Evolutionary conservation across 2,888 invertebrate genomes (phyloP).

Genomic region (Habrosyne pyritoides): DNA sequence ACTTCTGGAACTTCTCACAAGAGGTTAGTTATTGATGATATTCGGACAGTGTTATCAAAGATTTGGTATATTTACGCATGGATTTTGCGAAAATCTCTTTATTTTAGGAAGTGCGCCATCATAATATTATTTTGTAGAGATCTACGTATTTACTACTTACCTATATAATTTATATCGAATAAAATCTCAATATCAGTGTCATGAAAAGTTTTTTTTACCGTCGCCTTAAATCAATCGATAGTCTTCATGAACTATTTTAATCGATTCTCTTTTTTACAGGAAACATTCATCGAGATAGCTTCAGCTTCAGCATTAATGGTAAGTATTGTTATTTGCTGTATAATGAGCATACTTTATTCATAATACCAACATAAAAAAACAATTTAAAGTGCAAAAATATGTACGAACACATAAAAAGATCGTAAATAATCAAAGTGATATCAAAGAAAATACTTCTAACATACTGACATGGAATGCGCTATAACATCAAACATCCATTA

Average conservation of each 20-base stretch:
- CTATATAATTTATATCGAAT: no score
- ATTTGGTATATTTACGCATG: no score
- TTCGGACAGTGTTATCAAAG: background rate
- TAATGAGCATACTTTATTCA: slow-evolving; percentile 2
- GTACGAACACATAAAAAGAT: background rate
- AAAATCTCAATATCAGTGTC: no score
- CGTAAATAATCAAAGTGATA: background rate
- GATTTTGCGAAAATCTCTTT: no score
- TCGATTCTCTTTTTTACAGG: slow-evolving; percentile 55
- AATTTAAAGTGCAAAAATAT: background rate
- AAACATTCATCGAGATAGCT: slow-evolving; percentile 54
- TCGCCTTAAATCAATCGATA: background rate
- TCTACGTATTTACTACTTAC: no score
- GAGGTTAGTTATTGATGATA: slow-evolving; percentile 48
- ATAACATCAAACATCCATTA: slow-evolving; percentile 6
- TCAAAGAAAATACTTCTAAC: background rate
- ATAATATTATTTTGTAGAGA: no score
- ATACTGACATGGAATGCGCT: slow-evolving; percentile 8
- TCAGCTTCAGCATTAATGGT: slow-evolving; percentile 62
- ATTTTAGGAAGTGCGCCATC: no score
- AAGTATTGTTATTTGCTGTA: slow-evolving; percentile 20
- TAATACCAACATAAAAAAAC: background rate
- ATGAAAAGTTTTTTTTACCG: no score
- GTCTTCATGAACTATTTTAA: background rate
- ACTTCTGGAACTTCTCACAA: slow-evolving; percentile 71